Evolutionary conservation across 2,113 vertebrate species (phyloP).

Genomic region (Esox niger): DNA sequence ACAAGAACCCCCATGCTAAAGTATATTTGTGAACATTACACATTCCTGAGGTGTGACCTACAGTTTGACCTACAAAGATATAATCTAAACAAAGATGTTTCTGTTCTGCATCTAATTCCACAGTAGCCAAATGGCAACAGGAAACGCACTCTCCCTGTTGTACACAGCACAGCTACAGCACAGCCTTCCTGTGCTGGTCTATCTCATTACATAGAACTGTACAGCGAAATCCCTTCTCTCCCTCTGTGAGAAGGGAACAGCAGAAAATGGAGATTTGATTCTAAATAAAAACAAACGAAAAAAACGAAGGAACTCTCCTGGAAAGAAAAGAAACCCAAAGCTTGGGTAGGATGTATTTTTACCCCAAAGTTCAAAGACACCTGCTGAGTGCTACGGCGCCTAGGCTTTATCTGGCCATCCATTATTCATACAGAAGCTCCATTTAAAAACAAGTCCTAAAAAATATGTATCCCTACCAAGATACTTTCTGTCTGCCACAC

Average conservation of each 20-base stretch:
- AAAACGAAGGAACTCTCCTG: slow-evolving; percentile 11
- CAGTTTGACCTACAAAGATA: too few relatives aligned
- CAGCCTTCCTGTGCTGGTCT: background rate
- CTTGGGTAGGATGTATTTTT: slow-evolving; percentile 46
- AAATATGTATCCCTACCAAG: slow-evolving; percentile 29
- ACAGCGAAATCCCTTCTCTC: too few relatives aligned
- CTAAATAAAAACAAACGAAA: background rate
- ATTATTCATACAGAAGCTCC: slow-evolving; percentile 62
- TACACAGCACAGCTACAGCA: background rate
- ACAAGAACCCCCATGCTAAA: too few relatives aligned
- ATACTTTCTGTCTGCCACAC: slow-evolving; percentile 33
- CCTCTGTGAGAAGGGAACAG: too few relatives aligned
- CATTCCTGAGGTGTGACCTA: too few relatives aligned
- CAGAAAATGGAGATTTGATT: too few relatives aligned
- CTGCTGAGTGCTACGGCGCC: slow-evolving; percentile 43
- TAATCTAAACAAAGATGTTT: too few relatives aligned
- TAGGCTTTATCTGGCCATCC: slow-evolving; percentile 48
- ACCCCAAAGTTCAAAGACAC: slow-evolving; percentile 35
- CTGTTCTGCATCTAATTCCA: too few relatives aligned
- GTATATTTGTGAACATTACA: too few relatives aligned
- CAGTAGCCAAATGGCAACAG: too few relatives aligned
- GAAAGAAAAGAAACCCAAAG: slow-evolving; percentile 36
- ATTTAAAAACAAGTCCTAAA: slow-evolving; percentile 49
- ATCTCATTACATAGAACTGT: background rate
- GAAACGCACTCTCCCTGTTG: too few relatives aligned